These are phyloP conservation scores for Rhinichthys klamathensis DNA, from an alignment of 2,113 vertebrate genomes.

Conservation along the genomic window DNA sequence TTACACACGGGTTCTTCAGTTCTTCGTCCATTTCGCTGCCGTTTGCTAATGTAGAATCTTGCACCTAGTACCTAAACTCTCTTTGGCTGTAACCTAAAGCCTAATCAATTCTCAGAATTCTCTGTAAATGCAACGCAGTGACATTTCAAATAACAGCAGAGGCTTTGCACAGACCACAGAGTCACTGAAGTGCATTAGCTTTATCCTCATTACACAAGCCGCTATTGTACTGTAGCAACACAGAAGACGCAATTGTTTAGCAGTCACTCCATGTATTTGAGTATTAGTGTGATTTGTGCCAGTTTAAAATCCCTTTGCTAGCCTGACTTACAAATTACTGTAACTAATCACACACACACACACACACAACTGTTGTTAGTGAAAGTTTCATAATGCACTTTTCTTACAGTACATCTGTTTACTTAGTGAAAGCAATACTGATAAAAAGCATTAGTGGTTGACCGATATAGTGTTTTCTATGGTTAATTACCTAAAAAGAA, in stretches of 20 bases:
- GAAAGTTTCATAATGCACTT: neutral
- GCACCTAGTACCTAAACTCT: neutral
- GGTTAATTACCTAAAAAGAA: neutral
- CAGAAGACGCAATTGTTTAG: conserved; percentile 30
- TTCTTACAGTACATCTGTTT: neutral
- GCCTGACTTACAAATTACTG: conserved; percentile 6
- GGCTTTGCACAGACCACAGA: conserved; percentile 30
- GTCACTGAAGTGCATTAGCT: conserved; percentile 1
- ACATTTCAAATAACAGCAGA: conserved; percentile 26
- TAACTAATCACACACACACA: neutral
- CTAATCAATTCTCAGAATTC: conserved; percentile 27
- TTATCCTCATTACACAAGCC: conserved; percentile 18
- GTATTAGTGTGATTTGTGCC: conserved; percentile 13
- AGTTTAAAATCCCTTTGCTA: conserved; percentile 23
- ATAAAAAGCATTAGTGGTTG: neutral
- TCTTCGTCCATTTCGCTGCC: conserved; percentile 35
- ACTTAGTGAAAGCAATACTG: neutral
- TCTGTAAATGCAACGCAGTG: conserved; percentile 39
- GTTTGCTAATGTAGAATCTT: neutral
- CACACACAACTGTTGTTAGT: neutral
- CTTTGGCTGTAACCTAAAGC: neutral
- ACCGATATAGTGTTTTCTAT: neutral
- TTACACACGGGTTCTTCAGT: conserved; percentile 28
- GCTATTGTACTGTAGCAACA: conserved; percentile 33
- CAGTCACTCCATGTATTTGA: neutral